Conservation (phyloP, 2,113 vertebrate species). For the Castor canadensis region DNA sequence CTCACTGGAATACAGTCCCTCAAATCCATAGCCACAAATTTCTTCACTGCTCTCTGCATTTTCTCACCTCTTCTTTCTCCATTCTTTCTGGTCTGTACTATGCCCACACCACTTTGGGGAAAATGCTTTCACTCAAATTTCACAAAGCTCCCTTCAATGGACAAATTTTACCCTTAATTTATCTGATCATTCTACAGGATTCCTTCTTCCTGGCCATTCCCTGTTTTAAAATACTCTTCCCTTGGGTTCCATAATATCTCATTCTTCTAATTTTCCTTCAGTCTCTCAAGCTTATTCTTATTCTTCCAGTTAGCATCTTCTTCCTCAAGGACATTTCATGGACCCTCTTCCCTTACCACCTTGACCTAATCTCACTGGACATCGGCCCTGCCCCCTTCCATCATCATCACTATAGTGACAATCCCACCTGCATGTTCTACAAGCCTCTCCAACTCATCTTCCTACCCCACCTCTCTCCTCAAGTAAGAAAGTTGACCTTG, state of each 20-base stretch:
- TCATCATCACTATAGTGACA: not conserved
- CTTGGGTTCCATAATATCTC: not conserved
- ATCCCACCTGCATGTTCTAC: not conserved
- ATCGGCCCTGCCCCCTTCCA: not conserved
- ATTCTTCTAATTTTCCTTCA: not conserved
- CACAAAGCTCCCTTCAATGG: not conserved
- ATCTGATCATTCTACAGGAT: not conserved
- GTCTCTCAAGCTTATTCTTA: not conserved
- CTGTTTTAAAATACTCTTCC: not conserved
- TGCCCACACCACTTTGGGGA: not conserved
- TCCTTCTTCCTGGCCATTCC: not conserved
- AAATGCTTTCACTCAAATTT: not conserved
- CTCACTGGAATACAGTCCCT: not conserved
- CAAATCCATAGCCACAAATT: not conserved
- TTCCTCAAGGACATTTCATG: not conserved
- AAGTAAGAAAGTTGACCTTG: not conserved
- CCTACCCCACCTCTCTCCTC: not conserved
- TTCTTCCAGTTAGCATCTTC: not conserved
- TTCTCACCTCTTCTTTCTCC: not conserved
- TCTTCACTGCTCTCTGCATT: not conserved
- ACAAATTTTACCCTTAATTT: not conserved
- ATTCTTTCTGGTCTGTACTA: not conserved
- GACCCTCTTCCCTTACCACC: not conserved
- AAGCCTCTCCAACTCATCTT: not conserved
- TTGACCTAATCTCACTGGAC: not conserved